A percentile compares a stretch with the other conserved stretches of the same genome.
These are phyloP conservation scores for Podargus strigoides DNA, from an alignment of 2,797 vertebrate genomes.

Conservation along the genomic window DNA sequence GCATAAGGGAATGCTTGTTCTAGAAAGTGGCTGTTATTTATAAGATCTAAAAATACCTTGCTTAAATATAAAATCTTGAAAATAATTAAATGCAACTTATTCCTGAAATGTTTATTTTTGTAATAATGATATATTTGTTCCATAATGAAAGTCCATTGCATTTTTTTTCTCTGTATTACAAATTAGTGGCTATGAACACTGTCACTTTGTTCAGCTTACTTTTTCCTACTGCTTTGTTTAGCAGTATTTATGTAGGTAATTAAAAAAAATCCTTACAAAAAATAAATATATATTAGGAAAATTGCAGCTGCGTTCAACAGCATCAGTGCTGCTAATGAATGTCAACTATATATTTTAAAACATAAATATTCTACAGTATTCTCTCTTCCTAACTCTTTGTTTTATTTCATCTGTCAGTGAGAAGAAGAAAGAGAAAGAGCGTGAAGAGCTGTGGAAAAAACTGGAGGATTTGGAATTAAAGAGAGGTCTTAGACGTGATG, in stretches of 20 bases:
- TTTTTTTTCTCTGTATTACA: background rate
- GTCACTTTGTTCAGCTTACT: background rate
- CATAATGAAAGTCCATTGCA: background rate
- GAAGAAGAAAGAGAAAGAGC: slow-evolving; percentile 98
- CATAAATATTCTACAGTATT: background rate
- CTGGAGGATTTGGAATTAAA: slow-evolving; percentile 98
- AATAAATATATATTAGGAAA: background rate
- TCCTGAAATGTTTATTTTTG: background rate
- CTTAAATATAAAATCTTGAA: background rate
- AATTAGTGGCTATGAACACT: background rate
- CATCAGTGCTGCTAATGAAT: background rate
- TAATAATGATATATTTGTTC: background rate
- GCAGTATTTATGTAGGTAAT: background rate
- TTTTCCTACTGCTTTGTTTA: background rate
- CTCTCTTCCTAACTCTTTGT: slow-evolving; percentile 32
- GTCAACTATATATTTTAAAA: background rate
- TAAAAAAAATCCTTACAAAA: background rate
- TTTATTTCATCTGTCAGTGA: slow-evolving; percentile 80
- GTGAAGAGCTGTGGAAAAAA: slow-evolving; percentile 99
- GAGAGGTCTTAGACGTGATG: slow-evolving; percentile 94
- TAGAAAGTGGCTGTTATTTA: background rate
- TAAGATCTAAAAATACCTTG: background rate
- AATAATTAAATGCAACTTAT: background rate
- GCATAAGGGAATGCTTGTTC: background rate
- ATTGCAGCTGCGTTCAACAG: background rate